Conservation (phyloP, 2,888 invertebrate genomes). For the Cheilosia grossa region DNA sequence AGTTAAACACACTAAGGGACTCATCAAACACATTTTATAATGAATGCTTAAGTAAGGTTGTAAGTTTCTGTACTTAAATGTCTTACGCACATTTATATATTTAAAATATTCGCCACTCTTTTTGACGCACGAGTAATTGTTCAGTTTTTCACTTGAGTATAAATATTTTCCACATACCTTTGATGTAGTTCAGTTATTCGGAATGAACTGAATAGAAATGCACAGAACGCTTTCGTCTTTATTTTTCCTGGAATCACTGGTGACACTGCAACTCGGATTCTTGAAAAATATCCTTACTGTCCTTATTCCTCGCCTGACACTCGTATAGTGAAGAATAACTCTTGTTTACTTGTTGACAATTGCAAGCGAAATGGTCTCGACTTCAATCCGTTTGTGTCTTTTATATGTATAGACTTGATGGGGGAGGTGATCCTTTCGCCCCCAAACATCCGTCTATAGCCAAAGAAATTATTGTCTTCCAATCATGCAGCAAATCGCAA, state of each 20-base stretch:
- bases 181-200: background rate
- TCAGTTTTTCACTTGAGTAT: background rate
- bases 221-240: background rate
- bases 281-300: background rate
- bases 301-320: slow-evolving; percentile 4
- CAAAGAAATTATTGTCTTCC: slow-evolving; percentile 54
- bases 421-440: slow-evolving; percentile 10
- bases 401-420: slow-evolving; percentile 34
- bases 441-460: slow-evolving; percentile 3
- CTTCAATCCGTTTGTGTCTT: slow-evolving; percentile 24
- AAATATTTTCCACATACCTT: slow-evolving; percentile 13
- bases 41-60: too few relatives aligned
- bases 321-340: background rate
- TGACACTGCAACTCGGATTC: background rate
- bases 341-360: slow-evolving; percentile 44
- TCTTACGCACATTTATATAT: too few relatives aligned
- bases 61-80: too few relatives aligned
- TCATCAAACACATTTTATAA: too few relatives aligned
- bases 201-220: background rate
- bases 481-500: slow-evolving; percentile 65
- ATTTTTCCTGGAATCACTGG: background rate
- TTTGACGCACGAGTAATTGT: background rate
- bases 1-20: too few relatives aligned
- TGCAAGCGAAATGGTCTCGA: slow-evolving; percentile 33
- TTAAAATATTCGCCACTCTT: background rate